Base-by-base conservation (phyloP, 2,797 vertebrate species). In the Sebastolobus altivelis region DNA sequence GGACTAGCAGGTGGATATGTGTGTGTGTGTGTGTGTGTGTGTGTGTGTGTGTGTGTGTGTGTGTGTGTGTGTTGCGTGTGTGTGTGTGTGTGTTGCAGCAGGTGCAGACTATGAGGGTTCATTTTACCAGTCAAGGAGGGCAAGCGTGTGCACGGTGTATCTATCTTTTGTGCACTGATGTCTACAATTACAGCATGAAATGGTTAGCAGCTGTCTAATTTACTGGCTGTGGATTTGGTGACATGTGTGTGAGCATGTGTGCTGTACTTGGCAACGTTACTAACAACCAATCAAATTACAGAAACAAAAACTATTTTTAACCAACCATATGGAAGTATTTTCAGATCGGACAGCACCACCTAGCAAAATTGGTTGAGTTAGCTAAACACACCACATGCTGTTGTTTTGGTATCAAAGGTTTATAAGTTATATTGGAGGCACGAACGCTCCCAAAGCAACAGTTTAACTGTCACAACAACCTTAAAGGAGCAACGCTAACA, bases 151-250 rank as follows among this genome's bases (percentile, higher is more conserved):
- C 46, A 46, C 16, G 8, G 46, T 49, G 46, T 75, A 75, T 12
- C 67, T 68, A 8, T 54, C 75, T 69, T 80, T 79, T 49, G 68
- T 16, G 61, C 63, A 38, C 68, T 25, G 74, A 46, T 18, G 75
- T 85, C 75, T 89, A 72, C 70, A 14, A 25, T 88, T 90, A 86
- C 87, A 81, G 55, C 56, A 16, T 67, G 65, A 79, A 60, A 63
- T 65, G 81, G 70, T 80, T 13, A 75, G 74, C 81, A 83, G 84
- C 82, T 73, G 83, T 81, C 79, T 62, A 14, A 77, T 43, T 65
- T 65, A 72, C 63, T 58, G 35, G 5, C 33, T 25, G 79, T 20
- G 72, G 77, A 67, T 75, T 76, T 72, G 49, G 86, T 79, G 77
- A 85, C 79, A 69, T 61, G 70, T 83, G 79, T 71, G 43, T 20